Evolutionary conservation across 2,888 invertebrate genomes (phyloP).

Genomic region (Sepioteuthis lessoniana): DNA sequence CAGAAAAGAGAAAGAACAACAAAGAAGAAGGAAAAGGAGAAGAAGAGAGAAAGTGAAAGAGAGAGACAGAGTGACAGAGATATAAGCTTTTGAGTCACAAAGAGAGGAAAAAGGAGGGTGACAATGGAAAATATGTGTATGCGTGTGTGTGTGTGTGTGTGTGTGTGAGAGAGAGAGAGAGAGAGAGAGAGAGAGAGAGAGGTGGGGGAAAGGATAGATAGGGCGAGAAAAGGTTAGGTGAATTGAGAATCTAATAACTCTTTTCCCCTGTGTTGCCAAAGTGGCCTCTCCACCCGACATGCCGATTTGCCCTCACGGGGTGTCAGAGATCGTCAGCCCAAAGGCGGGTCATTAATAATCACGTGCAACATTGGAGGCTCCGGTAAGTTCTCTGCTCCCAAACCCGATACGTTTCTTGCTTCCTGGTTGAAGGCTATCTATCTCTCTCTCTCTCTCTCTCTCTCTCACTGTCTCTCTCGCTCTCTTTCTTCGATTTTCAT

Average conservation of each 20-base stretch:
- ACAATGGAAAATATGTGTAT: background rate
- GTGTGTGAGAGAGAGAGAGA: no score
- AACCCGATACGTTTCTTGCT: background rate
- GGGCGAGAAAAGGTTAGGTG: background rate
- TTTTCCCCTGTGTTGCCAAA: background rate
- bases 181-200: background rate
- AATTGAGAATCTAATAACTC: background rate
- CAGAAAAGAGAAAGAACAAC: no score
- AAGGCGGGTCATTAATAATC: conserved; percentile 33
- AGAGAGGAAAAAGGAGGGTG: background rate
- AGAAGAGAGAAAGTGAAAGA: no score
- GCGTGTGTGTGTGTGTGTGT: no score
- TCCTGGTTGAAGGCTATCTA: background rate
- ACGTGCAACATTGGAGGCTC: background rate
- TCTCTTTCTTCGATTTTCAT: no score
- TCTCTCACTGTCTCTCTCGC: no score
- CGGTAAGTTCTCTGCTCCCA: background rate
- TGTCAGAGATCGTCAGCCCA: background rate
- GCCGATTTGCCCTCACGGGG: background rate
- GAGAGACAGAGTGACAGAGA: no score
- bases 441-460: background rate
- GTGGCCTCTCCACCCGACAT: background rate
- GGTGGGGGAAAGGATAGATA: no score
- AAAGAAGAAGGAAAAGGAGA: no score
- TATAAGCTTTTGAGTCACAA: no score